Conservation (phyloP, 2,888 invertebrate genomes). For the Mactromeris polynyma region DNA sequence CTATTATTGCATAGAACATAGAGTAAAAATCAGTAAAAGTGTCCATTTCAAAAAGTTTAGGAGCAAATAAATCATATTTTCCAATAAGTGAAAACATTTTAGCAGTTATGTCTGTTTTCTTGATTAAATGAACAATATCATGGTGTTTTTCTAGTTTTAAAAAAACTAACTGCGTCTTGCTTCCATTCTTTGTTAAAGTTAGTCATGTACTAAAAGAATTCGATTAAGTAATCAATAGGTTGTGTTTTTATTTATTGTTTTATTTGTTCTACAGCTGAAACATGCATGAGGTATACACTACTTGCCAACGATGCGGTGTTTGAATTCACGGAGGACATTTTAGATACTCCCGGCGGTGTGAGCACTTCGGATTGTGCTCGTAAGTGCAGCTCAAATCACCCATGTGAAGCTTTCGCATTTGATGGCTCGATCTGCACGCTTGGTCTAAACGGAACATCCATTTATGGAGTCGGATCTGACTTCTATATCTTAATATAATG, state of each 20-base stretch:
- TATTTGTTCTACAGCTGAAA: not conserved
- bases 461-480: not conserved
- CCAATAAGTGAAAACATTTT: too few relatives aligned
- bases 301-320: not conserved
- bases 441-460: not conserved
- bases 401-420: not conserved
- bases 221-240: too few relatives aligned
- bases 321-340: not conserved
- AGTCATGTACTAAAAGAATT: too few relatives aligned
- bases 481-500: not conserved
- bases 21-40: too few relatives aligned
- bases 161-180: too few relatives aligned
- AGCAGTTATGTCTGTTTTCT: too few relatives aligned
- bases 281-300: not conserved
- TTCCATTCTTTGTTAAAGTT: too few relatives aligned
- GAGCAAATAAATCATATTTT: too few relatives aligned
- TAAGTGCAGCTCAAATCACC: not conserved
- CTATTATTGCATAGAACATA: too few relatives aligned
- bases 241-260: not conserved
- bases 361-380: not conserved
- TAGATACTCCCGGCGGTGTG: not conserved
- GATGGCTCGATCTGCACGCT: not conserved
- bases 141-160: too few relatives aligned
- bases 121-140: too few relatives aligned
- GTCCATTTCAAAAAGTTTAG: too few relatives aligned